Evolutionary conservation across 2,113 vertebrate genomes (phyloP), one percentile per base, ranked within the genome.

Genomic region (Gnathonemus longibarbis): DNA sequence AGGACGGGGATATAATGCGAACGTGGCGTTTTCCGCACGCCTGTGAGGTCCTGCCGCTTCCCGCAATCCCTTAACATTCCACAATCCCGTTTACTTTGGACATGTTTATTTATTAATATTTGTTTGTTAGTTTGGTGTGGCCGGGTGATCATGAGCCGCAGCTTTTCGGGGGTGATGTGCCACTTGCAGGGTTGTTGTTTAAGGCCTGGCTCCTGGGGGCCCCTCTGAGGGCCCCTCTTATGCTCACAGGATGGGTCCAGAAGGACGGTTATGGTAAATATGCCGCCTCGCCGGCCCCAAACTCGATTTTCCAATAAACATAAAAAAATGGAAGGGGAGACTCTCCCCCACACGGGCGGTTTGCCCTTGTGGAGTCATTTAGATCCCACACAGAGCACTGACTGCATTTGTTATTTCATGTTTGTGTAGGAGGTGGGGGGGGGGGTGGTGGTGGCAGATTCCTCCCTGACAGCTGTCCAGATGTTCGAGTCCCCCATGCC

Each of bases 241-340:
- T 84, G 74, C 88, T 92, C 91, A 91, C 84, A 90, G 89, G 87
- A 46, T 58, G 91, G 92, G 91, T 92, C 91, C 91, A 89, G 83
- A 88, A 90, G 89, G 91, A 89, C 10, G 0, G 62, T 31, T 1
- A 31, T 31, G 62, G 62, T 31, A 31, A 31, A 70, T 31, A 10
- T 70, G 27, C 9, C 62, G 1, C n/a, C 58, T n/a, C n/a, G 8
- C 58, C 2, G 9, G n/a, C 83, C 89, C 89, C 31, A 74, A 46
- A 89, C 70, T 88, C 13, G 66, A 80, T 86, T 56, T 80, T 87
- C 50, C 48, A 27, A 49, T 52, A 31, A 50, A 50, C 4, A 77
- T 45, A 13, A 27, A 66, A 66, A 70, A 70, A 70, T 66, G n/a
- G n/a, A 45, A 9, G 50, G 49, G 4, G 21, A 45, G 48, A 42